phyloP scores from a whole-genome alignment of 2,888 invertebrate genomes.

The Nesidiocoris tenuis region DNA sequence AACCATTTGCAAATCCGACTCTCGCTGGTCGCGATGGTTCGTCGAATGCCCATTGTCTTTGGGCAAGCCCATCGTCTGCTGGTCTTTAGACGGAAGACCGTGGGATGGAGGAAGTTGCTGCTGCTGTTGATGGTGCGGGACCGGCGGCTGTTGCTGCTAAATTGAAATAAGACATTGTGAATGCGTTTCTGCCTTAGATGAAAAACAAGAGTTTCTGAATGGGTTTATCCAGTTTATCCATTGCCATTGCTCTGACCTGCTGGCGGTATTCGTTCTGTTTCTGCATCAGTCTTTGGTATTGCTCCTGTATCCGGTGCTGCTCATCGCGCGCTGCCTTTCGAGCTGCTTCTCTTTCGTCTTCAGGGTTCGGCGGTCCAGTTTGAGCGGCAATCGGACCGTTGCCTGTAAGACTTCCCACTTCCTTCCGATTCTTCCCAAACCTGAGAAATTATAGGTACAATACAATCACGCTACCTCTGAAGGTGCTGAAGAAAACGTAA shows the following conservation, averaged over 20 bases:
- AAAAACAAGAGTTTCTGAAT: no score
- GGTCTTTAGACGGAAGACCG: not conserved
- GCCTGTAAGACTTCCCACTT: slow-evolving; percentile 36
- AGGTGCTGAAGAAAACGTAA: not conserved
- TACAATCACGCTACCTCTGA: not conserved
- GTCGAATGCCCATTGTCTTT: slow-evolving; percentile 7
- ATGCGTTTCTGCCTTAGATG: no score
- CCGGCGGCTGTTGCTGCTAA: slow-evolving; percentile 40
- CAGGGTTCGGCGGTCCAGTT: slow-evolving; percentile 32
- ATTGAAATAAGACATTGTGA: no score
- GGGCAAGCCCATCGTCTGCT: not conserved
- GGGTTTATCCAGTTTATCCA: no score
- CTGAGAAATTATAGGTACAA: slow-evolving; percentile 20
- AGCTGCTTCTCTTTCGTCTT: slow-evolving; percentile 53
- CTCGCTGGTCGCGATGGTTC: slow-evolving; percentile 25
- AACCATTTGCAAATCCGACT: slow-evolving; percentile 12
- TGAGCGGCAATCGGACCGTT: slow-evolving; percentile 1
- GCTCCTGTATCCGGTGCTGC: slow-evolving; percentile 56
- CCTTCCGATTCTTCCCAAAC: slow-evolving; percentile 47
- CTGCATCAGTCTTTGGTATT: slow-evolving; percentile 55
- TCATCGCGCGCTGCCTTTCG: slow-evolving; percentile 54
- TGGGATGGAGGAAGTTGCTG: slow-evolving; percentile 11
- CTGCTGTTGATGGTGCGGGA: slow-evolving; percentile 36
- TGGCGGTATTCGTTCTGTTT: slow-evolving; percentile 52
- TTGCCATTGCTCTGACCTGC: no score